A percentile compares a stretch with the other conserved stretches of the same genome.
Conservation (phyloP, 2,797 vertebrate genomes). For the Coregonus ussuriensis region DNA sequence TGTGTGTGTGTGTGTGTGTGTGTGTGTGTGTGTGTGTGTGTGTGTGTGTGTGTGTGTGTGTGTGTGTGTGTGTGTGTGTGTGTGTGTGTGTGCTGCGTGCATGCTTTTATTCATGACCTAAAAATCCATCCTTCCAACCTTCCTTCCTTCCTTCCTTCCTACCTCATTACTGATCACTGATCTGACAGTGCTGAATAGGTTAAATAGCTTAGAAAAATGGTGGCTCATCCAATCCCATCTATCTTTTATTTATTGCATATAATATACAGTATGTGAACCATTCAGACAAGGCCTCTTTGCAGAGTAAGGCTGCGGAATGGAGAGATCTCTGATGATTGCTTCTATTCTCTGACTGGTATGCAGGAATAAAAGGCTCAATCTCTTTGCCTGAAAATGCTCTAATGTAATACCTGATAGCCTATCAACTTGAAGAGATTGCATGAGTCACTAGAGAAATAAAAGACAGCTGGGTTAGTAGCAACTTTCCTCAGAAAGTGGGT, state of each 20-base stretch:
- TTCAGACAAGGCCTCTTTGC: neutral
- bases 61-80: slow-evolving; percentile 7
- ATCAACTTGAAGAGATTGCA: neutral
- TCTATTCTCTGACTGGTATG: neutral
- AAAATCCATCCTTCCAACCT: neutral
- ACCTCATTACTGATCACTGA: neutral
- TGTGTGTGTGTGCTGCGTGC: slow-evolving; percentile 23
- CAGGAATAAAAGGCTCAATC: neutral
- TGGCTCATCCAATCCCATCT: neutral
- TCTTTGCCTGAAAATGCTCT: neutral
- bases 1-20: neutral
- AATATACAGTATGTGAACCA: neutral
- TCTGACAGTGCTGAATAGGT: neutral
- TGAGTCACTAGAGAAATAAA: neutral
- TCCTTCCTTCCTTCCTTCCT: neutral
- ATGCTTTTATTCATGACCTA: slow-evolving; percentile 24
- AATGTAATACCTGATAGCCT: neutral
- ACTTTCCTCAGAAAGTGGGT: neutral
- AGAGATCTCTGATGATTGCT: neutral
- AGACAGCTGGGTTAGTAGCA: slow-evolving; percentile 3
- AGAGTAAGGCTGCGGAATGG: neutral
- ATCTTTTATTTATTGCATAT: neutral
- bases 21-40: neutral
- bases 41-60: slow-evolving; percentile 20
- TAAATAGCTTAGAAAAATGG: neutral